Conservation (phyloP, 1,140 invertebrate genomes). For the Calephelis virginiensis region DNA sequence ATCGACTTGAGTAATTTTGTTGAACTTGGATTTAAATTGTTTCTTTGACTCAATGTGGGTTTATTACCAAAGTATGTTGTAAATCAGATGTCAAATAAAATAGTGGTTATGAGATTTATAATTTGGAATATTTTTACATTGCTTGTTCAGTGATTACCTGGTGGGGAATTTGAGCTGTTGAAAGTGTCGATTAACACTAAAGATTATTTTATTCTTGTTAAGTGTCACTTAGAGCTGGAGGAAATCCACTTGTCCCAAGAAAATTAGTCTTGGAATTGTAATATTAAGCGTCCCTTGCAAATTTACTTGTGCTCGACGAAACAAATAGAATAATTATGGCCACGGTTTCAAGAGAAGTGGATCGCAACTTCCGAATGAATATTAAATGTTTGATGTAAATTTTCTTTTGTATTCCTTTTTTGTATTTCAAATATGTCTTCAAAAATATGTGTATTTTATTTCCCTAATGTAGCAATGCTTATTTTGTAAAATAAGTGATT, state of each 20-base stretch:
- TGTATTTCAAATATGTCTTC: neutral
- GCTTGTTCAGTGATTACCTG: no score
- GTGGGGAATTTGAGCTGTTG: no score
- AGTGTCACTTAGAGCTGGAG: neutral
- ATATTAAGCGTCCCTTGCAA: neutral
- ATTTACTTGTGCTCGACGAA: slow-evolving; percentile 3
- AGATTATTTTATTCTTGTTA: slow-evolving; percentile 2
- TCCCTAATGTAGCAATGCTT: no score
- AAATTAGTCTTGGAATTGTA: neutral
- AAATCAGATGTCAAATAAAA: no score
- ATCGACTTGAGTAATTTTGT: no score
- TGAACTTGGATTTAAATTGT: no score
- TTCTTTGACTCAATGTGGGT: no score
- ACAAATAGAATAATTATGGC: slow-evolving; percentile 19
- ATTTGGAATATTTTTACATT: no score
- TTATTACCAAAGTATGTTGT: no score
- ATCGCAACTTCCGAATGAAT: slow-evolving; percentile 9
- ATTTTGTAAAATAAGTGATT: no score
- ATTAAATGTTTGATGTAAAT: slow-evolving; percentile 13
- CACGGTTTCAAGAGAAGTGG: neutral
- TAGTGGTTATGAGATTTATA: no score
- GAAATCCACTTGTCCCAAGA: neutral
- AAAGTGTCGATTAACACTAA: neutral
- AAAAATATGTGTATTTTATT: neutral
- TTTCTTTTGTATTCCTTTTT: neutral